Evolutionary conservation across 2,113 vertebrate species (phyloP).

Genomic region (Phalacrocorax pelagicus): DNA sequence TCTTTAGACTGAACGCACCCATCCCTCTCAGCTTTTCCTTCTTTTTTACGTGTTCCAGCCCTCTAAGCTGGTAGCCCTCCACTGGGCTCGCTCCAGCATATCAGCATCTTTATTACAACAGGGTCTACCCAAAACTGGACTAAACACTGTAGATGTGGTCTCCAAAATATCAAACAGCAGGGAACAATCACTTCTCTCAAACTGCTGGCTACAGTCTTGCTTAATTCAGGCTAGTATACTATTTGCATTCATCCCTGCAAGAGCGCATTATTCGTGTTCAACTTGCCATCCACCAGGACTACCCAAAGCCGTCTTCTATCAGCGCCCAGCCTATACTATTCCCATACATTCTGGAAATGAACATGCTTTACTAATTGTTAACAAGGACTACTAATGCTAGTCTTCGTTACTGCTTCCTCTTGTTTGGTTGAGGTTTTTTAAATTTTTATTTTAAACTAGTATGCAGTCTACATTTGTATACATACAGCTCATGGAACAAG

Average conservation of each 20-base stretch:
- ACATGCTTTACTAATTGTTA: neutral
- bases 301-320: neutral
- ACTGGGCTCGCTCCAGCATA: neutral
- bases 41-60: neutral
- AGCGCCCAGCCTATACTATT: neutral
- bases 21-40: neutral
- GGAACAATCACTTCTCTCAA: neutral
- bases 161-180: neutral
- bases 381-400: neutral
- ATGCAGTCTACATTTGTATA: neutral
- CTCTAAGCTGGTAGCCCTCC: neutral
- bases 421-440: fast-evolving
- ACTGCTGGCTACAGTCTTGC: neutral
- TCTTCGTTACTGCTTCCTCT: neutral
- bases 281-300: neutral
- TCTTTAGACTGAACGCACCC: neutral
- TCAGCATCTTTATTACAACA: fast-evolving
- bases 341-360: neutral
- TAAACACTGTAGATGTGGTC: neutral
- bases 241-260: neutral
- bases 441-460: neutral
- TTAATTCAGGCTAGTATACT: neutral
- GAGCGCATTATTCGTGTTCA: neutral
- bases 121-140: neutral
- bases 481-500: neutral